Evolutionary conservation across 2,888 invertebrate genomes (phyloP).

Genomic region (Amphipoea lucens): DNA sequence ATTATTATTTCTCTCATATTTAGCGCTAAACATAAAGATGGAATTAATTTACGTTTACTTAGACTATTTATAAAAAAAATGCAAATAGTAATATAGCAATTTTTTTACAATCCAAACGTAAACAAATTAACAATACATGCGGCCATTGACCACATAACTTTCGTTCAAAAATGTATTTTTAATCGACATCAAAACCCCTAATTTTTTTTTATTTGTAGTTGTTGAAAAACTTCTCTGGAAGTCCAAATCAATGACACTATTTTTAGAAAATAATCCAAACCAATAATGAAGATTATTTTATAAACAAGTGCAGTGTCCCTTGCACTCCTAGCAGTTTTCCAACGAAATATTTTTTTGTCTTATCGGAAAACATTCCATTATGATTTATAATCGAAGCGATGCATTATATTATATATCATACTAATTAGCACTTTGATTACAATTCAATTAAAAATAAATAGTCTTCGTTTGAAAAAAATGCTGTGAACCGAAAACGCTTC

Average conservation of each 20-base stretch:
- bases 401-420: not conserved
- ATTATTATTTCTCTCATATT: slow-evolving; percentile 11
- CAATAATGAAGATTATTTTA: not conserved
- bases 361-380: slow-evolving; percentile 10
- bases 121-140: slow-evolving; percentile 81
- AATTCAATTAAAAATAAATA: not conserved
- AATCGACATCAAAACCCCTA: not conserved
- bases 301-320: not conserved
- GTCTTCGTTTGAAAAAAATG: not conserved
- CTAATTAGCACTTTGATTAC: not conserved
- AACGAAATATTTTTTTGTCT: slow-evolving; percentile 18
- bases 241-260: not conserved
- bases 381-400: not conserved
- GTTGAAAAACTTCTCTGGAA: not conserved
- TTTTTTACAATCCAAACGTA: slow-evolving; percentile 72
- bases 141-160: slow-evolving; percentile 74
- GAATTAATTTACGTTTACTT: slow-evolving; percentile 28
- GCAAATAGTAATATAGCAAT: slow-evolving; percentile 39
- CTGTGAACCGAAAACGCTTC: slow-evolving; percentile 30
- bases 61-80: slow-evolving; percentile 32
- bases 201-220: not conserved
- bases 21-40: slow-evolving; percentile 8
- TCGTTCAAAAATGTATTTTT: slow-evolving; percentile 59
- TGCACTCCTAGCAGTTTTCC: not conserved
- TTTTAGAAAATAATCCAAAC: not conserved